Evolutionary conservation across 2,888 invertebrate species (phyloP), one percentile per base, ranked within the genome.

Genomic region (Tiliacea citrago): DNA sequence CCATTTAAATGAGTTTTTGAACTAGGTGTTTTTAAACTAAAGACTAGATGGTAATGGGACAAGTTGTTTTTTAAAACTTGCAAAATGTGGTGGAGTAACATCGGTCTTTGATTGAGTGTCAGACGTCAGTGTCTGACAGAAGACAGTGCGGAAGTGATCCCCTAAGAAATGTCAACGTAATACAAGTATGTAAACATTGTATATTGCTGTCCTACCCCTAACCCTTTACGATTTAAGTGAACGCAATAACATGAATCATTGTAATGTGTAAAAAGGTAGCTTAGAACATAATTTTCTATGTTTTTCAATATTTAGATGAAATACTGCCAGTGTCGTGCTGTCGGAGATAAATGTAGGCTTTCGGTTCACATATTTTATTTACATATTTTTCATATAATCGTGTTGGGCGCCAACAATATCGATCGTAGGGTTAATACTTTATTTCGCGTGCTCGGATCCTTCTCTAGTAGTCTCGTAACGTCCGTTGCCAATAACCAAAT

Each of bases 281-380:
- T 90, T 93, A 94, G 93, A 94, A 92, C 89, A 94, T 94, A 88
- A 95, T 94, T 94, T 95, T 95, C 94, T 94, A 93, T 95, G 92
- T 94, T 95, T 95, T 94, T 95, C 94, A 93, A 95, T 95, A 94
- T 94, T 93, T 95, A 95, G 95, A 94, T 94, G 89, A 92, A 92
- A 92, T 94, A 95, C 94, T 95, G 95, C 94, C 95, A 93, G 92
- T 93, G 91, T 93, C 91, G 91, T 88, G 77, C 70, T 81, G 62
- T 73, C 72, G 63, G 81, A 78, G 79, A 61, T 29, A 29, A n/a
- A n/a, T 62, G 68, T 86, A 86, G 82, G 82, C 85, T 83, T 83
- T 85, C 77, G 77, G 83, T 85, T 84, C 67, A 73, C 82, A 84
- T 76, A 76, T 81, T 82, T 85, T 78, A 81, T 86, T 86, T 86